Percentiles rank a stretch among this genome's conserved stretches.
Evolutionary conservation across 1,140 invertebrate genomes (phyloP).

Genomic region (Caenorhabditis elegans): WBcel235 BX284604.4:6127501-6128000

Average conservation of each 20-base stretch:
- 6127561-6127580: not conserved
- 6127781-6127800: constrained; percentile 33
- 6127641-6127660: constrained; percentile 32
- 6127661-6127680: constrained; percentile 21
- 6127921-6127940: not conserved
- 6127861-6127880: not conserved
- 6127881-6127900: constrained; percentile 25
- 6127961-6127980: no score
- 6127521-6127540: constrained; percentile 9
- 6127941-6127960: not conserved
- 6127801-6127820: constrained; percentile 13
- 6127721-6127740: constrained; percentile 24
- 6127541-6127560: constrained; percentile 31
- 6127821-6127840: not conserved
- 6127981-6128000: no score
- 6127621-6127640: constrained; percentile 30
- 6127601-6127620: constrained; percentile 1
- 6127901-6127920: not conserved
- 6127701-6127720: constrained; percentile 5
- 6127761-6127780: not conserved
- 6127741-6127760: not conserved
- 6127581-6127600: not conserved
- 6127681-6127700: not conserved
- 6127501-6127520: not conserved
- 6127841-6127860: not conserved